Conservation (phyloP, 2,797 vertebrate species). For the Nyctibius grandis region DNA sequence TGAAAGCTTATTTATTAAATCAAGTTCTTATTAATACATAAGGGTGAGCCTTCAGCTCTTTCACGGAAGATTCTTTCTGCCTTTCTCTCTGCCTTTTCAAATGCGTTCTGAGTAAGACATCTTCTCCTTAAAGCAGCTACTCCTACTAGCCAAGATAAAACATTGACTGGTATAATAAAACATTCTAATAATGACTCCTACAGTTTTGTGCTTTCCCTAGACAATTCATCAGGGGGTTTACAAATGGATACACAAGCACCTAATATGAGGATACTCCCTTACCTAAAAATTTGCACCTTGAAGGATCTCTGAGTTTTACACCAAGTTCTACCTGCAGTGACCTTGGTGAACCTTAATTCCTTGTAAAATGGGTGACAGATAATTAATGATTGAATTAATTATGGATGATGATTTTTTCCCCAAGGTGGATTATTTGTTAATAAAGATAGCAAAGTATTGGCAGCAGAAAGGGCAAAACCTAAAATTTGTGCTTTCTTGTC, state of each 20-base stretch:
- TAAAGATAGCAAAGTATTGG: background rate
- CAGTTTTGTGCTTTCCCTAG: background rate
- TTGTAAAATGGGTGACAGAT: background rate
- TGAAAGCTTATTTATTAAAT: slow-evolving; percentile 44
- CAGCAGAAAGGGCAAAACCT: background rate
- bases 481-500: background rate
- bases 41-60: background rate
- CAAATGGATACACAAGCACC: background rate
- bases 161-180: background rate
- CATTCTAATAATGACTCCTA: background rate
- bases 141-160: slow-evolving; percentile 10
- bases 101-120: background rate
- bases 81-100: background rate
- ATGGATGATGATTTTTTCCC: background rate
- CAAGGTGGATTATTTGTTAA: background rate
- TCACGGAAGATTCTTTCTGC: background rate
- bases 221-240: background rate
- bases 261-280: background rate
- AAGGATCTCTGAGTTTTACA: background rate
- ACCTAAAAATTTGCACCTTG: background rate
- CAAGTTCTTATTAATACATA: background rate
- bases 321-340: background rate
- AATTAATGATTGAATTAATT: background rate
- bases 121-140: background rate
- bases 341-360: background rate